Conservation (phyloP, 2,797 vertebrate species). For the Anguilla obscura region DNA sequence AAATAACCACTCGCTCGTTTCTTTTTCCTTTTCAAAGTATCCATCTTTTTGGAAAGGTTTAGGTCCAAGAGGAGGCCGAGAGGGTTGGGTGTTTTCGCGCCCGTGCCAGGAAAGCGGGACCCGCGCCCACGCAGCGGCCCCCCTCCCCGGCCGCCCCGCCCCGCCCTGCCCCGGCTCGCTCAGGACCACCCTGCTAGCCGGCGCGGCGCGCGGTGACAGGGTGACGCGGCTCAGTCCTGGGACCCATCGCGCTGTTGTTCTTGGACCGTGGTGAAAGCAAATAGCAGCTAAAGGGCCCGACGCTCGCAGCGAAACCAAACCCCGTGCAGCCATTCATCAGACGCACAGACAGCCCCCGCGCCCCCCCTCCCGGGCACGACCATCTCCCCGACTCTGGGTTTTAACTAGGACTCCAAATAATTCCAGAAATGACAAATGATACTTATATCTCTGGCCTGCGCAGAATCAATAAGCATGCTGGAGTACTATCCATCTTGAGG, state of each 20-base stretch:
- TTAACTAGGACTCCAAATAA: constrained; percentile 97
- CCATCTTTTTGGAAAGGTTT: background rate
- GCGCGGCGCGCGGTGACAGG: constrained; percentile 80
- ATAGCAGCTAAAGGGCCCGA: constrained; percentile 90
- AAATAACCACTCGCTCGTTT: background rate
- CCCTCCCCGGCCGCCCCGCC: background rate
- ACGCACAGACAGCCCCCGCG: constrained; percentile 77
- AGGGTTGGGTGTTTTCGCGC: too few species aligned
- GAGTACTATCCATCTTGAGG: constrained; percentile 89
- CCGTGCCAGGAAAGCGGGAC: too few species aligned
- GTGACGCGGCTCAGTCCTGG: constrained; percentile 82
- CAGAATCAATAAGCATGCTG: constrained; percentile 91
- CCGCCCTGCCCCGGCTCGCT: constrained; percentile 49
- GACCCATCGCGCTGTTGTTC: constrained; percentile 92
- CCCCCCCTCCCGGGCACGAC: constrained; percentile 78
- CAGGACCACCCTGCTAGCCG: constrained; percentile 88
- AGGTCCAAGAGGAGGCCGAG: background rate
- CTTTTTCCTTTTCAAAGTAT: background rate
- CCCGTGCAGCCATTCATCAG: constrained; percentile 94
- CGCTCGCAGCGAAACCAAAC: constrained; percentile 89
- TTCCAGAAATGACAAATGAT: constrained; percentile 99
- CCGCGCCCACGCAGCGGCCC: background rate
- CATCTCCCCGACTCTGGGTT: constrained; percentile 87
- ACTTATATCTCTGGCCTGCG: constrained; percentile 85
- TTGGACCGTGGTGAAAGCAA: constrained; percentile 96